Evolutionary conservation across 2,113 vertebrate species (phyloP), one percentile per base, ranked within the genome.

Genomic region (Lepus timidus): DNA sequence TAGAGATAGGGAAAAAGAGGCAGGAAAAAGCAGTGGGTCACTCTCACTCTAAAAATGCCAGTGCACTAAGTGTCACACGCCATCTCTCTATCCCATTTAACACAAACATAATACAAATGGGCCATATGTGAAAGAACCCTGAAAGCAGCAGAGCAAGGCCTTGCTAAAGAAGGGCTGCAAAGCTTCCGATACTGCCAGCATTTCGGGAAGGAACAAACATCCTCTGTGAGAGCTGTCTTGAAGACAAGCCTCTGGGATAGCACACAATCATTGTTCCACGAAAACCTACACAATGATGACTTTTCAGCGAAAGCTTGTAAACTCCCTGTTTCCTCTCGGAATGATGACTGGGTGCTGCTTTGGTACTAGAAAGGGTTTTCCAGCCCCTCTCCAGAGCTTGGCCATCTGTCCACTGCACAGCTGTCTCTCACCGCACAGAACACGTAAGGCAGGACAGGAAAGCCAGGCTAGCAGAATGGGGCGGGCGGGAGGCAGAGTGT

Each of bases 161-260:
- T 90, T 91, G 31, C 88, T 93, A 91, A 91, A 79, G 88, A 91
- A 95, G 55, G 92, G 73, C 90, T 94, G 68, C 90, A 96, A 93
- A 93, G 96, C 96, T 95, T 89, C 80, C 61, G 33, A 70, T 68
- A 27, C 20, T 70, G 92, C 90, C 76, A 95, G 92, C 75, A 23
- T 76, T 88, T 97, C 84, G 90, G 76, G 84, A 85, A 81, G 84
- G 78, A 95, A 95, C 27, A 91, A 94, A 75, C 76, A 84, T 78
- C 90, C 80, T 89, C 87, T 93, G 80, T 95, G 76, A 94, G 61
- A 16, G 23, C 58, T 61, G 49, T 95, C 55, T 74, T 96, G 73
- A 85, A 86, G 93, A 94, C 88, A 85, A 82, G 85, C 82, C 51
- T 65, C 61, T 61, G 85, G 67, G 83, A 90, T 58, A 64, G 84